These are phyloP conservation scores for Parasteatoda lunata DNA, from an alignment of 2,888 invertebrate species.

Conservation along the genomic window DNA sequence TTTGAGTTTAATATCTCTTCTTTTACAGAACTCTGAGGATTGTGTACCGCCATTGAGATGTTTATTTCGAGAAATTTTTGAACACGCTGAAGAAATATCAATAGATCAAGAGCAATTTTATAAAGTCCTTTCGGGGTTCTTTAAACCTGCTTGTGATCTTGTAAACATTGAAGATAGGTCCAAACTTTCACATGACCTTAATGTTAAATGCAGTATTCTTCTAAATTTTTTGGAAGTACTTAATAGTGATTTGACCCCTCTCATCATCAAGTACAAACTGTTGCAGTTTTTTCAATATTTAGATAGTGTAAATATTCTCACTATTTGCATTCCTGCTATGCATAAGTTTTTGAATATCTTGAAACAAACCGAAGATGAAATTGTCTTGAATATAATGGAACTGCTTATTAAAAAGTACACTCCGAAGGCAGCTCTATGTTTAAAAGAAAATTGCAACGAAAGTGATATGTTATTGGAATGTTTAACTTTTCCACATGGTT, in stretches of 20 bases:
- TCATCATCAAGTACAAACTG: constrained; percentile 24
- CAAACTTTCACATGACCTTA: background rate
- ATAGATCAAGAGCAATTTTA: constrained; percentile 69
- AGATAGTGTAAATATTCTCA: constrained; percentile 29
- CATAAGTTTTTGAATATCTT: background rate
- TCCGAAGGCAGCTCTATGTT: constrained; percentile 14
- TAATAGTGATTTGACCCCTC: constrained; percentile 8
- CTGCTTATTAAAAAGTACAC: constrained; percentile 40
- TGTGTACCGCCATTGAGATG: constrained; percentile 22
- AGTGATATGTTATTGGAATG: constrained; percentile 33
- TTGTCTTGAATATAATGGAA: background rate
- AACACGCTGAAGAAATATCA: constrained; percentile 71
- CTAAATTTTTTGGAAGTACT: constrained; percentile 30
- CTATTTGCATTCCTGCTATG: constrained; percentile 38
- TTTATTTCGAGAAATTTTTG: constrained; percentile 70
- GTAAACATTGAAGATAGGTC: background rate
- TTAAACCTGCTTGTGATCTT: constrained; percentile 18
- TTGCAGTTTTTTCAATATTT: constrained; percentile 19
- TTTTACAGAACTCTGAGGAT: constrained; percentile 24
- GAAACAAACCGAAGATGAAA: background rate
- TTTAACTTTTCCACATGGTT: background rate
- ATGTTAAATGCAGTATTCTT: constrained; percentile 9
- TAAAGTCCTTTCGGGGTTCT: constrained; percentile 25
- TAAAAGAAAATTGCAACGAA: constrained; percentile 15
- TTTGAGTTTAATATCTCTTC: constrained; percentile 77